A percentile compares a stretch with the other conserved stretches of the same genome.
Conservation (phyloP, 2,888 invertebrate species). For the Drosophila paucipuncta region DNA sequence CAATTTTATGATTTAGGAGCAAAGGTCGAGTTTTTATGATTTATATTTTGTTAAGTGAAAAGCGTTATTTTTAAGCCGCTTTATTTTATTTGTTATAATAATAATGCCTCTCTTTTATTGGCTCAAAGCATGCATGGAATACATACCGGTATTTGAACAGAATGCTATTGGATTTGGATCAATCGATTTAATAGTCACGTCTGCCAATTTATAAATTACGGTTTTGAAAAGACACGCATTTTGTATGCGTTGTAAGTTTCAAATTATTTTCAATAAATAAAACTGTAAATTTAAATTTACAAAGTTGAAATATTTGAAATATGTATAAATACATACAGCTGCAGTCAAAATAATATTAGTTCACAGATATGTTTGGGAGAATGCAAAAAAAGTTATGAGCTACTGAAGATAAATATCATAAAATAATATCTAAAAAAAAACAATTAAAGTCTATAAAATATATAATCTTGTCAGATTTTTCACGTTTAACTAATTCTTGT, state of each 20-base stretch:
- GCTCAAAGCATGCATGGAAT: neutral
- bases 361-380: neutral
- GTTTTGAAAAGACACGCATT: neutral
- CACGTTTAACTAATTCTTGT: neutral
- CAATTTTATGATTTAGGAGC: neutral
- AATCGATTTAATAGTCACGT: conserved; percentile 13
- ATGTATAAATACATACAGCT: neutral
- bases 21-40: neutral
- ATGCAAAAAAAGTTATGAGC: neutral
- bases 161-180: neutral
- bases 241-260: conserved; percentile 1
- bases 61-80: neutral
- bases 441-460: neutral
- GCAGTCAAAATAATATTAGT: neutral
- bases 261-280: neutral
- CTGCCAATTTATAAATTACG: conserved; percentile 2
- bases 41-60: neutral
- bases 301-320: neutral
- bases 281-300: neutral
- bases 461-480: neutral
- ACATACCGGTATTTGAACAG: neutral
- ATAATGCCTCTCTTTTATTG: neutral
- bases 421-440: neutral
- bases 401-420: neutral
- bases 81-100: neutral